A percentile compares a stretch with the other conserved stretches of the same genome.
These are phyloP conservation scores for Aricia agestis DNA, from an alignment of 1,140 invertebrate genomes.

Conservation along the genomic window DNA sequence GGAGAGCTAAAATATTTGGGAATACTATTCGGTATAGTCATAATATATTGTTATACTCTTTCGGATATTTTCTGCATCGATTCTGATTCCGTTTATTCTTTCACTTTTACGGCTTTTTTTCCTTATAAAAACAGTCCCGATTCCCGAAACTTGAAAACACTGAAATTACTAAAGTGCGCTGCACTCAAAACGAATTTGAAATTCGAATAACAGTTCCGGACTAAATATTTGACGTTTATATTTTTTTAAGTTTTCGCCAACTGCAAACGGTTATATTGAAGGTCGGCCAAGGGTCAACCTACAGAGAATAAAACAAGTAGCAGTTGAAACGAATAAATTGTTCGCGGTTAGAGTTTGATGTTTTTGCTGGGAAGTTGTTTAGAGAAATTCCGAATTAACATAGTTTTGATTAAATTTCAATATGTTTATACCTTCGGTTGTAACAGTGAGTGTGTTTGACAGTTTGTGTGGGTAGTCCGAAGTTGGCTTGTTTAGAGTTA, in stretches of 20 bases:
- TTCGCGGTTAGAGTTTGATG: background rate
- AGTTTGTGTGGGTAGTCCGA: background rate
- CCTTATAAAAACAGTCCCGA: background rate
- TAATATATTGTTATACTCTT: background rate
- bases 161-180: too few relatives aligned
- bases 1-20: background rate
- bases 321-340: background rate
- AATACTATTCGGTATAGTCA: background rate
- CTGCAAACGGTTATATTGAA: background rate
- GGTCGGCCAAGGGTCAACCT: background rate
- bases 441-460: background rate
- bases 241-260: too few relatives aligned
- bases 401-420: constrained; percentile 16
- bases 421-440: constrained; percentile 10
- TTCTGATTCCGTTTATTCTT: background rate
- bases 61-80: background rate
- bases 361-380: background rate
- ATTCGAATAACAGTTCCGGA: too few relatives aligned
- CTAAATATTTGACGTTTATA: too few relatives aligned
- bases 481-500: background rate
- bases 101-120: background rate
- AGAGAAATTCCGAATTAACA: constrained; percentile 8
- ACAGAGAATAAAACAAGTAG: background rate
- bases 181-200: too few relatives aligned
- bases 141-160: too few relatives aligned